Base-by-base conservation (phyloP, 2,888 invertebrate genomes). In the Cistogaster globosa region DNA sequence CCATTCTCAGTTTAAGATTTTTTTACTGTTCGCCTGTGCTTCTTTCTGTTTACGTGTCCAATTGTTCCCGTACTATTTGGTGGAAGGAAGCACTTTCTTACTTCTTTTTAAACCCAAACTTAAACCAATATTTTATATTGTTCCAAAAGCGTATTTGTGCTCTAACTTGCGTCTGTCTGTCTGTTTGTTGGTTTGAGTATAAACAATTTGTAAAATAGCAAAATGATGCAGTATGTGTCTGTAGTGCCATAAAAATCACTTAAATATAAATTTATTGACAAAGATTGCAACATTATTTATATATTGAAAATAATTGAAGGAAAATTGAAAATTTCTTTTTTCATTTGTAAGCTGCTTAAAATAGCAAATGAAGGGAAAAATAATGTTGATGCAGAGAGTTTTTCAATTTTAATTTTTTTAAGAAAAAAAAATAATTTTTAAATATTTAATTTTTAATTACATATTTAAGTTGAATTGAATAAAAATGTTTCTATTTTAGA, bases 221-320 rank as follows among this genome's bases (percentile, higher is more conserved):
- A 75, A 63, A 79, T 84, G 83, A 84, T 84, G 79, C 79, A 84
- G 79, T 75, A 65, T 79, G 83, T 84, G 83, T 84, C 71, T 75
- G 79, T 84, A 71, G 83, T 79, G 75, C 75, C 79, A 84, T 79
- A 84, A 84, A 82, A 75, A 84, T 84, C 83, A 84, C 83, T 84
- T 84, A 79, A 71, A 79, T 65, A 79, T 58, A 84, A 84, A 84
- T 84, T 79, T 84, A 79, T 79, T 79, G 83, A 84, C 79, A 75
- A 71, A 79, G 83, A 84, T 84, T 75, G 65, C 79, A 75, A 84
- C 79, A 84, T 84, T 84, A 84, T 84, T 79, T 84, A 79, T 79
- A 72, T 79, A 75, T 79, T 79, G 69, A 84, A 75, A 62, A 79
- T 84, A 84, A 84, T 79, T 83, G 83, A 79, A 75, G 51, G 38